phyloP scores from a whole-genome alignment of 2,797 vertebrate genomes.

The Euphonia xanthogaster region DNA sequence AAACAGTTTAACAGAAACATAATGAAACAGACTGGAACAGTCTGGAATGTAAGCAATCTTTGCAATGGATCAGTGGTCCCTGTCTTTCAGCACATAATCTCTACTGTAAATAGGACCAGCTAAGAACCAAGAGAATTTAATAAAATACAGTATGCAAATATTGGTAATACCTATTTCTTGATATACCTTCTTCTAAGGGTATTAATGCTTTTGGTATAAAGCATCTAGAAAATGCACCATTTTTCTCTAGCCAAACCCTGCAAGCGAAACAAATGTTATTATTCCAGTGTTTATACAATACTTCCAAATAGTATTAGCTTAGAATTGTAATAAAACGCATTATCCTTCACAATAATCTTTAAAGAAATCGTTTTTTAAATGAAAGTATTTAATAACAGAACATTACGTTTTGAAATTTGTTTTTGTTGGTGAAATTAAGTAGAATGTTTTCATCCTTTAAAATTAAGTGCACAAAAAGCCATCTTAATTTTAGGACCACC shows the following conservation, averaged over 20 bases:
- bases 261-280: not conserved
- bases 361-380: slow-evolving; percentile 1
- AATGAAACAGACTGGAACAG: not conserved
- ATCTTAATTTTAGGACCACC: not conserved
- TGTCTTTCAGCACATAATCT: slow-evolving; percentile 49
- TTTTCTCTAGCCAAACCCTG: slow-evolving; percentile 27
- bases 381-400: not conserved
- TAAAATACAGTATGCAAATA: slow-evolving; percentile 32
- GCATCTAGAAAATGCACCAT: slow-evolving; percentile 1
- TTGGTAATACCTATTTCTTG: slow-evolving; percentile 14
- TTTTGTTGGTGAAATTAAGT: not conserved
- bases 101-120: slow-evolving; percentile 43
- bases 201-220: not conserved
- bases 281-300: not conserved
- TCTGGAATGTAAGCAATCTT: slow-evolving; percentile 23
- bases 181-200: too few species aligned
- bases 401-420: not conserved
- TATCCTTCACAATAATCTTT: slow-evolving; percentile 11
- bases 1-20: slow-evolving; percentile 27
- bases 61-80: slow-evolving; percentile 9
- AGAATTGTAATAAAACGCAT: not conserved
- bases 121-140: slow-evolving; percentile 46
- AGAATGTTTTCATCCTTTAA: slow-evolving; percentile 1
- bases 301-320: not conserved
- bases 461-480: not conserved